A percentile compares a stretch with the other conserved stretches of the same genome.
phyloP scores from a whole-genome alignment of 2,797 vertebrate genomes.

The Babyrousa celebensis region DNA sequence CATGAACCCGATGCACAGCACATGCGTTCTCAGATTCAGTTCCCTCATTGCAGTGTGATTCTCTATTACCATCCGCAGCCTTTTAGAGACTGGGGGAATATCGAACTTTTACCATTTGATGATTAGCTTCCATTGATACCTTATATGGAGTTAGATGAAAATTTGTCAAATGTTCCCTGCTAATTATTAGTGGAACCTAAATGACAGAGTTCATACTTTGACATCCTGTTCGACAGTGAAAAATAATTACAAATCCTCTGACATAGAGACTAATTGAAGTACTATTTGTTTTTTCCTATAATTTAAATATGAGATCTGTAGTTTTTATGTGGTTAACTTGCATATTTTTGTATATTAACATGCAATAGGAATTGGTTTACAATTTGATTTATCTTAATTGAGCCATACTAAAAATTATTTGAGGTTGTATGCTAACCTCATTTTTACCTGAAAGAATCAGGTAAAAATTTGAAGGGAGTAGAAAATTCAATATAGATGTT shows the following conservation, averaged over 20 bases:
- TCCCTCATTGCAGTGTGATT: slow-evolving; percentile 87
- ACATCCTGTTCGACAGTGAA: slow-evolving; percentile 85
- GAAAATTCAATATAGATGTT: slow-evolving; percentile 71
- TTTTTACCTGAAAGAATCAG: slow-evolving; percentile 38
- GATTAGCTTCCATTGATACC: slow-evolving; percentile 84
- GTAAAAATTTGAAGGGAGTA: neutral
- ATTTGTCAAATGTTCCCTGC: slow-evolving; percentile 84
- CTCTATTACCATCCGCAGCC: slow-evolving; percentile 85
- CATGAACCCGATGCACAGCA: slow-evolving; percentile 88
- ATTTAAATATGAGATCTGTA: slow-evolving; percentile 87
- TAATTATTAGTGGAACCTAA: slow-evolving; percentile 90
- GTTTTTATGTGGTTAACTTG: slow-evolving; percentile 84
- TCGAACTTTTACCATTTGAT: slow-evolving; percentile 89
- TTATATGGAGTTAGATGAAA: slow-evolving; percentile 86
- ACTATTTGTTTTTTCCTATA: slow-evolving; percentile 88
- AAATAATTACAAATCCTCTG: slow-evolving; percentile 84
- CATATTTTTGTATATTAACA: slow-evolving; percentile 83
- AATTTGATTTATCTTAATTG: slow-evolving; percentile 86
- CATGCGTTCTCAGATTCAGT: slow-evolving; percentile 89
- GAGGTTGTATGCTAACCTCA: slow-evolving; percentile 57
- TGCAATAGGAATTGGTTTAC: slow-evolving; percentile 74
- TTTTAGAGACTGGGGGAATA: slow-evolving; percentile 88
- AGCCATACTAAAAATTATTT: slow-evolving; percentile 69
- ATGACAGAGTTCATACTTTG: slow-evolving; percentile 84
- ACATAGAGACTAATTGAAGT: slow-evolving; percentile 87